Percentiles rank a stretch among this genome's conserved stretches.
These are phyloP conservation scores for Aphelocoma californica DNA, from an alignment of 2,797 vertebrate species.

Conservation along the genomic window DNA sequence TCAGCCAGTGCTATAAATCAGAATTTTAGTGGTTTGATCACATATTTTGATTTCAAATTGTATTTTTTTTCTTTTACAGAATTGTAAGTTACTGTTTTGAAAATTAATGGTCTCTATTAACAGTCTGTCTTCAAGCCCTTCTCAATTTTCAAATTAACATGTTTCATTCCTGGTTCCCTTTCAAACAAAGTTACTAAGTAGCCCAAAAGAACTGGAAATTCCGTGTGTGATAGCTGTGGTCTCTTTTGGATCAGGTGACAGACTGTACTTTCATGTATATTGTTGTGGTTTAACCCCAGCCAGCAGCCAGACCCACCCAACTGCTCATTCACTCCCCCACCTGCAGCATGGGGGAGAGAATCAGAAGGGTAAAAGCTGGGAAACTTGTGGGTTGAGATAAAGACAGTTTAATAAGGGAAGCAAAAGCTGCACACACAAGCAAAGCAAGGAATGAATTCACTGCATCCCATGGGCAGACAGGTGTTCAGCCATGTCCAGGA, in stretches of 20 bases:
- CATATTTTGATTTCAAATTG: background rate
- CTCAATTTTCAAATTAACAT: background rate
- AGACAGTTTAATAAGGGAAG: background rate
- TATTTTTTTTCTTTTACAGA: background rate
- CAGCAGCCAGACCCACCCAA: background rate
- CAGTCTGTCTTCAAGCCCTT: background rate
- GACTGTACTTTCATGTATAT: background rate
- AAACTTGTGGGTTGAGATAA: background rate
- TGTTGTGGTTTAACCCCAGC: background rate
- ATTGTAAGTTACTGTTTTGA: background rate
- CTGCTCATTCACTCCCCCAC: background rate
- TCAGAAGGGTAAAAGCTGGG: background rate
- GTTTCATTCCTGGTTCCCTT: background rate
- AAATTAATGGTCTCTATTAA: background rate
- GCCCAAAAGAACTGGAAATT: background rate
- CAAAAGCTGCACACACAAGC: background rate
- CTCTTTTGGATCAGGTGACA: background rate
- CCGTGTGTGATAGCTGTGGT: background rate
- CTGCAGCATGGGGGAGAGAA: background rate
- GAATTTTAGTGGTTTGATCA: background rate
- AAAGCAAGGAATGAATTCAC: background rate
- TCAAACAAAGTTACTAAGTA: background rate
- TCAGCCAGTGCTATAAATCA: background rate
- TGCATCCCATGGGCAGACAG: background rate
- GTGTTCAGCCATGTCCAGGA: background rate